Base-by-base conservation (phyloP, 2,797 vertebrate genomes). In the Sebastes diploproa region DNA sequence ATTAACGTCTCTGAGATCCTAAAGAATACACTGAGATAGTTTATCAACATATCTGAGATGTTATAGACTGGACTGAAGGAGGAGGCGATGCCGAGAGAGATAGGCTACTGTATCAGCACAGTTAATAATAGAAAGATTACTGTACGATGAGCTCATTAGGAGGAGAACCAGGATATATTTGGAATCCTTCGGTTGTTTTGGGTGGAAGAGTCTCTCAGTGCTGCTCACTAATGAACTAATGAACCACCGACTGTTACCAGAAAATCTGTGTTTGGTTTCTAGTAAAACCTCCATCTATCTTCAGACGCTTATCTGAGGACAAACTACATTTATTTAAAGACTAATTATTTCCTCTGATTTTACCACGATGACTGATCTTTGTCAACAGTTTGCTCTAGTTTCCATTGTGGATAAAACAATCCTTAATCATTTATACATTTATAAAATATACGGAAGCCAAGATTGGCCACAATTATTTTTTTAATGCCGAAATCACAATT, bases 101-200 rank as follows among this genome's bases (percentile, higher is more conserved):
- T 16, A 42, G 16, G 42, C 42, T 46, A 18, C 42, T 46, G 16
- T 46, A 18, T 46, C 50, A n/a, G 50, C 20, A 18, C n/a, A 62
- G 52, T 46, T 62, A 69, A 72, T 69, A 72, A 79, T 69, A 83
- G 75, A 73, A 66, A 30, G 59, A 20, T 52, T 20, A 9, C 23
- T n/a, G 18, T 61, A 67, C 5, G 66, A 72, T 6, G 20, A 66
- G 65, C 75, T 87, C 52, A 4, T 75, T 60, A 78, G 73, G n/a
- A 46, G 42, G 6, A 46, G 42, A 46, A 20, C 42, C 14, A 62
- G 69, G 65, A 32, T 72, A 32, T 59, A 54, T 67, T 32, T 50
- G 11, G 36, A 2, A 20, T 9, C 20, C 38, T 42, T 52, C 42
- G 16, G 42, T 22, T 46, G 62, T 72, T 72, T 66, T 58, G 62